Percentiles rank a stretch among this genome's conserved stretches.
Evolutionary conservation across 2,888 invertebrate species (phyloP).

Genomic region (Eristalinus sepulchralis): DNA sequence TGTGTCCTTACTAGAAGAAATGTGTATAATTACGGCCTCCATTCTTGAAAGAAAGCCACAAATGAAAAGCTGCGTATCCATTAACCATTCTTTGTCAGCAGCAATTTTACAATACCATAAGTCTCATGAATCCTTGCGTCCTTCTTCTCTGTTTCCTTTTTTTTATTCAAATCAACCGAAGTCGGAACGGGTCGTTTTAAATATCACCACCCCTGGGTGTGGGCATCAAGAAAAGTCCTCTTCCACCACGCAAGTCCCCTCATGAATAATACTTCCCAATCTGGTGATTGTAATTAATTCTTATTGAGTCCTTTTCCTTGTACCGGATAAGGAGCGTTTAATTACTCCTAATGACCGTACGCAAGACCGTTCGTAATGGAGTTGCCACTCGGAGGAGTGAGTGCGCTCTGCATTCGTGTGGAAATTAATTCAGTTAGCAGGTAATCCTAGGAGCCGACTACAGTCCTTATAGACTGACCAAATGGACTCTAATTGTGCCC

Average conservation of each 20-base stretch:
- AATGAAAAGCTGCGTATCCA: background rate
- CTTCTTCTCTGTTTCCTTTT: background rate
- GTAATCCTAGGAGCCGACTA: background rate
- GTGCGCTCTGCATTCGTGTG: background rate
- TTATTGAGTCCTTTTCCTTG: constrained; percentile 27
- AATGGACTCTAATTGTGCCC: background rate
- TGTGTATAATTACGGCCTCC: background rate
- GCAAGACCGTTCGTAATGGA: constrained; percentile 11
- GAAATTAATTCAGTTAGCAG: background rate
- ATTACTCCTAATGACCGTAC: constrained; percentile 20
- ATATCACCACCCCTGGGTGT: background rate
- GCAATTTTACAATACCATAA: background rate
- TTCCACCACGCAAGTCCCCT: background rate
- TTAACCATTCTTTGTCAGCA: background rate
- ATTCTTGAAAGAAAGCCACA: background rate
- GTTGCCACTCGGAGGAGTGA: background rate
- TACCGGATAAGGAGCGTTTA: constrained; percentile 14
- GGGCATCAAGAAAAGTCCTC: background rate
- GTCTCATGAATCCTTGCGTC: background rate
- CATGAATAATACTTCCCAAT: background rate
- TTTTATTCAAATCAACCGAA: background rate
- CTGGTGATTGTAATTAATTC: constrained; percentile 1
- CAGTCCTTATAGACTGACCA: background rate
- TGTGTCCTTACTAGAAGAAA: background rate
- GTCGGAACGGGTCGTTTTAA: background rate